Conservation (phyloP, 2,888 invertebrate species). For the Oegoconia quadripuncta region DNA sequence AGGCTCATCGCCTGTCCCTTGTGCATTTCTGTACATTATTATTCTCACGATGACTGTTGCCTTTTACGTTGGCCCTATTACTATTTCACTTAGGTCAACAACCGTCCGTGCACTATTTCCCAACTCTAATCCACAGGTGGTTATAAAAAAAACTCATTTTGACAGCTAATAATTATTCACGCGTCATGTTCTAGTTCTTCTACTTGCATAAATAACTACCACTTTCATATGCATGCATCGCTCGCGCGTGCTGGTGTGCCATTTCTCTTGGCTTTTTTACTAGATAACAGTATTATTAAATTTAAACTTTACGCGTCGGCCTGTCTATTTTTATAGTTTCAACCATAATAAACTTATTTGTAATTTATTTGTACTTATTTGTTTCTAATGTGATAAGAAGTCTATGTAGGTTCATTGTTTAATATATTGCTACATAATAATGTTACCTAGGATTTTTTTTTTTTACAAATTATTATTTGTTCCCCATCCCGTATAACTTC, state of each 20-base stretch:
- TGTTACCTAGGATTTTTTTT: no score
- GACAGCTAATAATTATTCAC: conserved; percentile 12
- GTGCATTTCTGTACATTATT: no score
- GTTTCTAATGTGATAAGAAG: no score
- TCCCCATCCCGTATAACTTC: no score
- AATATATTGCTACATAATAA: no score
- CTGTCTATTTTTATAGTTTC: neutral
- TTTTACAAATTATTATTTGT: no score
- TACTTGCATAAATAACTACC: conserved; percentile 11
- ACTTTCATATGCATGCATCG: conserved; percentile 4
- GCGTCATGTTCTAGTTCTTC: conserved; percentile 9
- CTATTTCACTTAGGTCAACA: no score
- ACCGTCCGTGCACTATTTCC: conserved; percentile 8
- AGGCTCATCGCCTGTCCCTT: no score
- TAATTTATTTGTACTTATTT: neutral
- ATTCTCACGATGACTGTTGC: no score
- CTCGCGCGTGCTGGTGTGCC: neutral
- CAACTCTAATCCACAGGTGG: conserved; percentile 1
- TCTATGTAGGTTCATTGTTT: no score
- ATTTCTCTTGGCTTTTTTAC: neutral
- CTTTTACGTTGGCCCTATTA: no score
- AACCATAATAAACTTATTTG: neutral
- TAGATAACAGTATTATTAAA: conserved; percentile 4
- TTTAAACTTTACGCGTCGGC: neutral
- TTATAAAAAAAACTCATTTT: conserved; percentile 8